Evolutionary conservation across 2,888 invertebrate species (phyloP).

Genomic region (Calliscelio sp.): DNA sequence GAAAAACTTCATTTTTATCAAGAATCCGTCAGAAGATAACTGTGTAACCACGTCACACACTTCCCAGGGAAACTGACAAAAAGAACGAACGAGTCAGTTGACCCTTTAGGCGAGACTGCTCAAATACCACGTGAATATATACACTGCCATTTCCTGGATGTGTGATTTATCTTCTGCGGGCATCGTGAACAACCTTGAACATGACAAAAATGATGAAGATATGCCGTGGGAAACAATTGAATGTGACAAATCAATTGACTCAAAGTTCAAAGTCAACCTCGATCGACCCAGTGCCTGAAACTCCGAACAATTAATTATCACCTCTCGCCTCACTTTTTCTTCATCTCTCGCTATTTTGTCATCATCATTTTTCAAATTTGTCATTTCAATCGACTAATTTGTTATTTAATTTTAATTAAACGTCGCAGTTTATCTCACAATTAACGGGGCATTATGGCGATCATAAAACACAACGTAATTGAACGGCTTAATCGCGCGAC

Average conservation of each 20-base stretch:
- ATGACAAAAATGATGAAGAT: constrained; percentile 36
- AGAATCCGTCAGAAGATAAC: not conserved
- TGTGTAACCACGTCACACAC: not conserved
- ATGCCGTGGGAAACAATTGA: constrained; percentile 41
- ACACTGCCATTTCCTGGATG: constrained; percentile 52
- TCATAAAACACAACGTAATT: constrained; percentile 44
- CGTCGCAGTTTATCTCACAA: constrained; percentile 6
- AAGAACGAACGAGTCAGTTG: constrained; percentile 56
- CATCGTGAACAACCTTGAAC: constrained; percentile 31
- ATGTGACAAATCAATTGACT: constrained; percentile 61
- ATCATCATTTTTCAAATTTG: not conserved
- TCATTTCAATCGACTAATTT: constrained; percentile 11
- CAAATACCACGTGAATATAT: constrained; percentile 52
- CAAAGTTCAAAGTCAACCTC: not conserved
- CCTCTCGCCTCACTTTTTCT: too few relatives aligned
- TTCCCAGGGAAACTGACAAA: constrained; percentile 34
- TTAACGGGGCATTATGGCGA: constrained; percentile 24
- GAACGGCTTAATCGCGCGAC: constrained; percentile 53
- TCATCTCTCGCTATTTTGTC: not conserved
- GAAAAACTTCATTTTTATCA: not conserved
- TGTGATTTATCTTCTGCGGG: constrained; percentile 48
- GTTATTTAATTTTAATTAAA: constrained; percentile 52
- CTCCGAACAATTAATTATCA: too few relatives aligned
- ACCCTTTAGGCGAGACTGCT: constrained; percentile 62
- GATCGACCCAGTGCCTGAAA: too few relatives aligned